Percentiles rank a stretch among this genome's conserved stretches.
These are phyloP conservation scores for Archegozetes longisetosus DNA, from an alignment of 1,140 invertebrate genomes.

Conservation along the genomic window DNA sequence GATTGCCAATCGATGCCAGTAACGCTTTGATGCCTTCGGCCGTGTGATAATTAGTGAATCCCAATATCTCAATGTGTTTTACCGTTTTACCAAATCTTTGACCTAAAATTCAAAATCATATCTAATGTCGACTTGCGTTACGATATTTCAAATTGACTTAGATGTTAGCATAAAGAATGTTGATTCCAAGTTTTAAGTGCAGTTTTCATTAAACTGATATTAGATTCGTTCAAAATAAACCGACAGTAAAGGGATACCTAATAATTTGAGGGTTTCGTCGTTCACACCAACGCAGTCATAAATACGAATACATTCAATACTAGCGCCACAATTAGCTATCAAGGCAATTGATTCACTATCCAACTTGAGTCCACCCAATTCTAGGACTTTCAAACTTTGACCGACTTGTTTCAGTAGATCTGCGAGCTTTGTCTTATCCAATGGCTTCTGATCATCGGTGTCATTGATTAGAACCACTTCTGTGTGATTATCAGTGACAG, in stretches of 20 bases:
- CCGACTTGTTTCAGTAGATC: constrained; percentile 9
- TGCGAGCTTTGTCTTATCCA: constrained; percentile 9
- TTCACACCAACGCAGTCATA: constrained; percentile 10
- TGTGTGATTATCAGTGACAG: background rate
- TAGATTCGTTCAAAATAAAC: no score
- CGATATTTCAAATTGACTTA: background rate
- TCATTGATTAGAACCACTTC: constrained; percentile 16
- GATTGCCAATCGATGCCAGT: constrained; percentile 8
- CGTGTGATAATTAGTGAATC: background rate
- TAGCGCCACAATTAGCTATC: constrained; percentile 12
- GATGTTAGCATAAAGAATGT: no score
- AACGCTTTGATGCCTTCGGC: constrained; percentile 10
- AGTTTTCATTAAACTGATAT: no score
- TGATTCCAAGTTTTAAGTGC: no score
- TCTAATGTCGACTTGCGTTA: background rate
- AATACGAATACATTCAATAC: constrained; percentile 7
- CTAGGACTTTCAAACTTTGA: constrained; percentile 10
- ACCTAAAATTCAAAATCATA: background rate
- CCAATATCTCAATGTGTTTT: constrained; percentile 7
- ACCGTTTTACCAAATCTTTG: constrained; percentile 13
- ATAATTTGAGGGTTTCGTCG: constrained; percentile 12
- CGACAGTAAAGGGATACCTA: no score
- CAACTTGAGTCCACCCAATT: constrained; percentile 14
- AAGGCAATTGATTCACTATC: background rate
- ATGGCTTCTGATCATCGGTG: constrained; percentile 13